phyloP scores from a whole-genome alignment of 2,797 vertebrate species.

The Hemibagrus guttatus region DNA sequence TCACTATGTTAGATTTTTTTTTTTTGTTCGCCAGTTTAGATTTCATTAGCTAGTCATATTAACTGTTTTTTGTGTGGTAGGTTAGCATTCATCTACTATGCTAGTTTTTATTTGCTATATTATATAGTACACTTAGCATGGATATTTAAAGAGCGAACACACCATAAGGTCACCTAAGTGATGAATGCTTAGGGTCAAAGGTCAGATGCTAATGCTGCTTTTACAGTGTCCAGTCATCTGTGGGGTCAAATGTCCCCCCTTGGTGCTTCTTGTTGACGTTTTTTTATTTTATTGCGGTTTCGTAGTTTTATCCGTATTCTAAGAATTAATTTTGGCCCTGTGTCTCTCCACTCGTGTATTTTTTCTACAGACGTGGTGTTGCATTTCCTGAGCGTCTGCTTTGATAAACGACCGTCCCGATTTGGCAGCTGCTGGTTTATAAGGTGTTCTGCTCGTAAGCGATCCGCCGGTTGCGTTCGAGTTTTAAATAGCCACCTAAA shows the following conservation, averaged over 20 bases:
- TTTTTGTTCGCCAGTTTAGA: background rate
- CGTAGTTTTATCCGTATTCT: background rate
- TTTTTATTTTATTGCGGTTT: background rate
- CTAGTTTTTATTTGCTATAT: background rate
- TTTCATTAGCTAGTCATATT: background rate
- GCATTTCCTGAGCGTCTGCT: slow-evolving; percentile 11
- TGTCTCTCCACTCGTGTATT: background rate
- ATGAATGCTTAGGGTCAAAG: background rate
- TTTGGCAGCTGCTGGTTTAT: slow-evolving; percentile 85
- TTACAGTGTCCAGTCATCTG: slow-evolving; percentile 4
- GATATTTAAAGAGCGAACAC: slow-evolving; percentile 6
- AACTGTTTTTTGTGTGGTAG: background rate
- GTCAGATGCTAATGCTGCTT: slow-evolving; percentile 10
- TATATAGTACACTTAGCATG: background rate
- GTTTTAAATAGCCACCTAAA: slow-evolving; percentile 83
- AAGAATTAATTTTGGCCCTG: slow-evolving; percentile 12
- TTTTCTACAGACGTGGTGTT: slow-evolving; percentile 11
- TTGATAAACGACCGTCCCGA: slow-evolving; percentile 79
- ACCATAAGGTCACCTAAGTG: background rate
- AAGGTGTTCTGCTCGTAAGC: slow-evolving; percentile 79
- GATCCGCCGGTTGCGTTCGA: slow-evolving; percentile 75
- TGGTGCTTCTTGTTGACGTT: background rate
- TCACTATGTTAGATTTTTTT: too few species aligned
- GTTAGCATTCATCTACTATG: background rate
- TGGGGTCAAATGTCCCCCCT: background rate